A percentile compares a stretch with the other conserved stretches of the same genome.
Evolutionary conservation across 2,113 vertebrate genomes (phyloP).

Genomic region (Albula glossodonta): DNA sequence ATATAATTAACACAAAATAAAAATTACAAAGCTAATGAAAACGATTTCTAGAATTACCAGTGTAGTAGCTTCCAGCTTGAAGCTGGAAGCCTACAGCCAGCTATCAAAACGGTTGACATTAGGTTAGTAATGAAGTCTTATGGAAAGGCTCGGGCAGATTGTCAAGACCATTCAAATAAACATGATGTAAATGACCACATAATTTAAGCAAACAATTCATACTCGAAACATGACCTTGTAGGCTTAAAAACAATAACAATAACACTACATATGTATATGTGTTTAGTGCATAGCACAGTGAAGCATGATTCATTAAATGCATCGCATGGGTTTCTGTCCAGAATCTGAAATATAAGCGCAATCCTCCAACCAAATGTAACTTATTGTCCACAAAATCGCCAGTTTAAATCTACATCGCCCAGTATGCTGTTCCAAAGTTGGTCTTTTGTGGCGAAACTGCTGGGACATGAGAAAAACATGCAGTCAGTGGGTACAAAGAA

Average conservation of each 20-base stretch:
- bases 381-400: conserved; percentile 26
- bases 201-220: not conserved
- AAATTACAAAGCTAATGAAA: not conserved
- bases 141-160: not conserved
- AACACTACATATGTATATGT: not conserved
- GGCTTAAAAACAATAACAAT: not conserved
- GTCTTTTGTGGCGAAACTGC: conserved; percentile 24
- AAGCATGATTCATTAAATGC: not conserved
- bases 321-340: not conserved
- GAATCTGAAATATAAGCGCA: conserved; percentile 38
- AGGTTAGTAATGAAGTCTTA: not conserved
- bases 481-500: not conserved
- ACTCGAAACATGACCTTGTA: not conserved
- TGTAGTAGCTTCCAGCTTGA: not conserved
- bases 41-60: not conserved
- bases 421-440: conserved; percentile 44
- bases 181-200: not conserved
- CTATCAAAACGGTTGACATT: not conserved
- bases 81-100: not conserved
- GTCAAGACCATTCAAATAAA: not conserved
- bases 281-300: not conserved
- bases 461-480: not conserved
- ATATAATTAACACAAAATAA: too few relatives aligned
- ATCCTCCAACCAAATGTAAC: conserved; percentile 19
- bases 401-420: conserved; percentile 49